Evolutionary conservation across 2,113 vertebrate species (phyloP).

Genomic region (Plecturocebus donacophilus): DNA sequence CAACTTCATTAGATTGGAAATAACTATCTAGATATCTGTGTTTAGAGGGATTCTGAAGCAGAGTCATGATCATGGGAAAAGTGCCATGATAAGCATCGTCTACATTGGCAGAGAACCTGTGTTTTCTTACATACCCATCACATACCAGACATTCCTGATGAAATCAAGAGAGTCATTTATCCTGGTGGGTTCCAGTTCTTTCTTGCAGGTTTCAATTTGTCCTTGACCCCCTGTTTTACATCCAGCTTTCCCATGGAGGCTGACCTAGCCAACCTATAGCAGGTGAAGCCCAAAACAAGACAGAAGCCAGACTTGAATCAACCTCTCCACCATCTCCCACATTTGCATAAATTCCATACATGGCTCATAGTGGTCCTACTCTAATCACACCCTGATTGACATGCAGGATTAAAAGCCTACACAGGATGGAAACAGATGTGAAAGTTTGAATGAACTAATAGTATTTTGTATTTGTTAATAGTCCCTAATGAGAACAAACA

Average conservation of each 20-base stretch:
- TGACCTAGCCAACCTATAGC: background rate
- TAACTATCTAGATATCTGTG: background rate
- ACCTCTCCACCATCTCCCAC: background rate
- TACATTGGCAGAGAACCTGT: background rate
- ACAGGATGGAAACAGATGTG: background rate
- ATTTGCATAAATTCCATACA: background rate
- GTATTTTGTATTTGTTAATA: background rate
- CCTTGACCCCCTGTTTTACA: background rate
- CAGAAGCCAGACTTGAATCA: background rate
- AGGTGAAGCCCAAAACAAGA: background rate
- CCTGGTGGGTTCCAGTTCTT: background rate
- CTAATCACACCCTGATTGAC: background rate
- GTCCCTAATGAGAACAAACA: background rate
- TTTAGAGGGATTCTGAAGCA: background rate
- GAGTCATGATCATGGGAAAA: background rate
- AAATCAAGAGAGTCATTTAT: background rate
- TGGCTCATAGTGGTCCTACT: background rate
- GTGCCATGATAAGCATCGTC: no score
- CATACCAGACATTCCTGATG: background rate
- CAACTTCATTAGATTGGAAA: background rate
- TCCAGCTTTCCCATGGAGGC: background rate
- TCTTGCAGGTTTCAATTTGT: background rate
- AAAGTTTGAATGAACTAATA: background rate
- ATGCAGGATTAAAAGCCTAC: background rate
- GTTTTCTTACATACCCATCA: background rate